Evolutionary conservation across 2,113 vertebrate genomes (phyloP), one percentile per base, ranked within the genome.

Genomic region (Ploceus nigricollis): DNA sequence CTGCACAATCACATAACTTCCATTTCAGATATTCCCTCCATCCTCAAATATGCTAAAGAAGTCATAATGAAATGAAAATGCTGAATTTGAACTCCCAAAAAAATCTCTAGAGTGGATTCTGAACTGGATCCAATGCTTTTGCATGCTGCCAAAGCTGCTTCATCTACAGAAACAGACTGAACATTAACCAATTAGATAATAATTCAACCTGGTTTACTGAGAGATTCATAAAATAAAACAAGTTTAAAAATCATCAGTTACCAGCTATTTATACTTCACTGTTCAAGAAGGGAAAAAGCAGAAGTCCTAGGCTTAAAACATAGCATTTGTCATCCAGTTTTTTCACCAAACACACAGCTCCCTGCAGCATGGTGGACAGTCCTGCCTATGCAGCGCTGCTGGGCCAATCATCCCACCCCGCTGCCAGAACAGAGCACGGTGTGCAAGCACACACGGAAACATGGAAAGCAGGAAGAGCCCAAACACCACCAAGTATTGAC

Each of bases 241-340:
- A 57, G 7, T n/a, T 22, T 20, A 21, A 66, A 77, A 84, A 68
- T 42, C 23, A 58, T 66, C 73, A 50, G 60, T 63, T 77, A 44
- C 39, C 56, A 81, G 90, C 93, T 87, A 90, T 58, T 96, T 93
- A 90, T 81, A 91, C 69, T 87, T 80, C 81, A 81, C 51, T 81
- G 91, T 70, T 97, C 23, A 47, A 89, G 91, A 90, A 82, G 13
- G 9, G 6, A 72, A 81, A 75, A 89, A 95, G 61, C 57, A 58
- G 85, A 91, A 75, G 53, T 30, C 13, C 91, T 70, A 87, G 68
- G 90, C 87, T 95, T 95, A 88, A 90, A 97, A 91, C 27, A 89
- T 2, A 66, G n/a, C 69, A 95, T 94, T 93, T 87, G 69, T 90
- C 91, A 94, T 66, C 87, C 83, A 71, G 20, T 64, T 33, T 76